A percentile compares a stretch with the other conserved stretches of the same genome.
Conservation (phyloP, 2,888 invertebrate species). For the Timema podura region DNA sequence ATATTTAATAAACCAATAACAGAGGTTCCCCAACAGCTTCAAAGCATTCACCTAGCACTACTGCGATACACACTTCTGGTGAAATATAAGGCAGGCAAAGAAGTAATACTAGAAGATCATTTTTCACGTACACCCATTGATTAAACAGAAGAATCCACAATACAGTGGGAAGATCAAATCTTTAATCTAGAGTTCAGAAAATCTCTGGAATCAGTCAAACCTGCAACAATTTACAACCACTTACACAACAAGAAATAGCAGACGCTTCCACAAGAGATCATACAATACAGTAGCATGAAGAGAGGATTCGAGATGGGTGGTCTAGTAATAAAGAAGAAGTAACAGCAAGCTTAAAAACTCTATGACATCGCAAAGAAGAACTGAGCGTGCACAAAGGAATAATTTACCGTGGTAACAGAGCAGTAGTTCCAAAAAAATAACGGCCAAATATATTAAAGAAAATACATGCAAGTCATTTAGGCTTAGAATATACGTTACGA, state of each 20-base stretch:
- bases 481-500: neutral
- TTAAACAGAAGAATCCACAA: neutral
- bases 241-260: constrained; percentile 3
- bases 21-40: neutral
- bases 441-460: neutral
- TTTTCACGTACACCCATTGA: neutral
- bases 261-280: neutral
- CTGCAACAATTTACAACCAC: neutral
- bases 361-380: neutral
- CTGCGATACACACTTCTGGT: neutral
- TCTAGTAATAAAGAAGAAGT: neutral
- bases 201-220: neutral
- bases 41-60: neutral
- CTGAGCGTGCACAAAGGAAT: neutral
- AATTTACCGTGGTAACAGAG: neutral
- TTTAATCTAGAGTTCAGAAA: neutral
- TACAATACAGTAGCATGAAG: neutral
- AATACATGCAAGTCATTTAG: neutral
- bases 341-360: neutral
- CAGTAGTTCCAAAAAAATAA: neutral
- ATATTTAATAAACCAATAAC: constrained; percentile 1
- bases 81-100: neutral
- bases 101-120: neutral
- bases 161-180: neutral
- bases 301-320: neutral